Evolutionary conservation across 2,797 vertebrate genomes (phyloP), one percentile per base, ranked within the genome.

Genomic region (Benthosema pterotum): DNA sequence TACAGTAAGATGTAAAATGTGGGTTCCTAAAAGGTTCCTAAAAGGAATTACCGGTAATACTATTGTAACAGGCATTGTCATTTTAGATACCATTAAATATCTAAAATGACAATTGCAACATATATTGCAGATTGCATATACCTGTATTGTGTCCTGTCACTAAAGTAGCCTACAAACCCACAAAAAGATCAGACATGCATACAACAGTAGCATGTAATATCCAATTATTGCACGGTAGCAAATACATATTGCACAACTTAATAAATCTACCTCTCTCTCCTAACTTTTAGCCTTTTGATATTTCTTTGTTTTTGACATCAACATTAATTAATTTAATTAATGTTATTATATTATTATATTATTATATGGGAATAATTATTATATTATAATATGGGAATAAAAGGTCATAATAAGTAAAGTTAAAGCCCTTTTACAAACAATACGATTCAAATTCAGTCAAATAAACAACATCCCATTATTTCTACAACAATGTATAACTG

Each of bases 381-480:
- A n/a, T n/a, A n/a, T n/a, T 43, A 57, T 75, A 74, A 71, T 57
- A 57, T 59, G 28, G 50, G 28, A 51, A 15, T 57, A 42, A 75
- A 72, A 76, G 43, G 51, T 75, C 47, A 55, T 60, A 4, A 12
- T 54, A 12, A 42, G 15, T 66, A 7, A 38, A 58, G 50, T 45
- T 1, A 79, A 81, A 92, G 88, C 88, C 89, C 86, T 88, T 90
- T 74, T 84, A 71, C 55, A 82, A 82, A 79, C 42, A 75, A 76
- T 69, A 74, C 53, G 25, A 25, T 5, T 25, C 2, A 25, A 25
- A 25, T 25, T 2, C 5, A 2, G 25, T 25, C 25, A 25, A 25
- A 25, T 32, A 32, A 7, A 25, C 28, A 32, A 32, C 8, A 72
- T 72, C 70, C 60, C 68, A 47, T 66, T 80, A 82, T 83, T 72